phyloP scores from a whole-genome alignment of 2,113 vertebrate species.

The Solenodon paradoxus region DNA sequence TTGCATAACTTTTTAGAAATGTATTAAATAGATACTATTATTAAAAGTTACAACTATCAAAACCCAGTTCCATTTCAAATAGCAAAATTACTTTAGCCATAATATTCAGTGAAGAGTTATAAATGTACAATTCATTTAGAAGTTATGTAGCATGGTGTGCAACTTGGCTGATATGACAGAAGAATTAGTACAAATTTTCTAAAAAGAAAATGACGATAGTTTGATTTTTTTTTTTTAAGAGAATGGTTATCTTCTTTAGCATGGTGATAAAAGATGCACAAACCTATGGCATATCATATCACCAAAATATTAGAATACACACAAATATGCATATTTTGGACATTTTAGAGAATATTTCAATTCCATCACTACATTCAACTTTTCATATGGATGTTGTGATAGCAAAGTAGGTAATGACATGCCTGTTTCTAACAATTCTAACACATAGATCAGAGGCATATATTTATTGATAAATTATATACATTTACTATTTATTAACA shows the following conservation, averaged over 20 bases:
- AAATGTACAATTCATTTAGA: background rate
- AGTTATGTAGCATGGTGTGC: background rate
- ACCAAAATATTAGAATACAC: background rate
- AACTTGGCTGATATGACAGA: background rate
- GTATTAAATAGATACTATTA: constrained; percentile 24
- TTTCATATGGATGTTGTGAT: background rate
- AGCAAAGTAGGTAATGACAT: background rate
- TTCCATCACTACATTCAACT: background rate
- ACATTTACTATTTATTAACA: background rate
- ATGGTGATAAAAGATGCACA: background rate
- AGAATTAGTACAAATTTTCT: background rate
- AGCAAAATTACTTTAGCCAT: background rate
- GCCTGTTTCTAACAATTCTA: background rate
- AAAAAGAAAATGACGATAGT: background rate
- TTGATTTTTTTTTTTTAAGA: constrained; percentile 1
- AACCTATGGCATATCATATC: background rate
- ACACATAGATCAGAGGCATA: background rate
- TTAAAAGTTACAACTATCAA: constrained; percentile 47
- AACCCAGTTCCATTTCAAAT: constrained; percentile 38
- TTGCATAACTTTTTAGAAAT: constrained; percentile 5
- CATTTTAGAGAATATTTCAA: background rate
- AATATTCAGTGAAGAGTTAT: background rate
- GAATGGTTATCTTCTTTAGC: background rate
- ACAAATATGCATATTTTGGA: background rate
- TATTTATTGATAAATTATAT: background rate